Conservation (phyloP, 2,113 vertebrate species). For the Marmota monax region DNA sequence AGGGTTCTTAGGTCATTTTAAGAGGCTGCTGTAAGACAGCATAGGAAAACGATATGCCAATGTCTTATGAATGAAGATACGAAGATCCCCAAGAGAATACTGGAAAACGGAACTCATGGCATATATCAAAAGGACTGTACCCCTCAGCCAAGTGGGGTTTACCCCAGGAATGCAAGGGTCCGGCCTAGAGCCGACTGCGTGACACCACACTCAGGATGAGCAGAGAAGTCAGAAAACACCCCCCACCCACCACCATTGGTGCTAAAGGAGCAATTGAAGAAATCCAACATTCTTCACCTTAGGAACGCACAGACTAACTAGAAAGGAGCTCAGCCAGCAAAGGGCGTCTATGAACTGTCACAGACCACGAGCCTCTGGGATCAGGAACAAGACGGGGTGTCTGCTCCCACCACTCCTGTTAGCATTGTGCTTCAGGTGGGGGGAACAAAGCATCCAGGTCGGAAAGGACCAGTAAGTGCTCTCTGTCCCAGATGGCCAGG, state of each 20-base stretch:
- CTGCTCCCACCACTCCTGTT: neutral
- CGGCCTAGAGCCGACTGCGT: rapidly evolving
- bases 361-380: neutral
- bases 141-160: neutral
- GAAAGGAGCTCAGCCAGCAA: neutral
- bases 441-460: neutral
- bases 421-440: neutral
- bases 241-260: too few relatives aligned
- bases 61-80: neutral
- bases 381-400: neutral
- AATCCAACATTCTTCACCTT: neutral
- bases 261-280: neutral
- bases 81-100: neutral
- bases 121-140: neutral
- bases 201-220: neutral
- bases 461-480: neutral
- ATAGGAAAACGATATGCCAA: neutral
- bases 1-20: neutral
- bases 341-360: neutral
- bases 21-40: neutral
- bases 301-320: neutral
- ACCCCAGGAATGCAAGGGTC: neutral
- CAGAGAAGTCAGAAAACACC: neutral
- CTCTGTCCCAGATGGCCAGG: neutral
- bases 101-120: neutral